These are phyloP conservation scores for Stegodyphus dumicola DNA, from an alignment of 1,140 invertebrate genomes.

Conservation along the genomic window DNA sequence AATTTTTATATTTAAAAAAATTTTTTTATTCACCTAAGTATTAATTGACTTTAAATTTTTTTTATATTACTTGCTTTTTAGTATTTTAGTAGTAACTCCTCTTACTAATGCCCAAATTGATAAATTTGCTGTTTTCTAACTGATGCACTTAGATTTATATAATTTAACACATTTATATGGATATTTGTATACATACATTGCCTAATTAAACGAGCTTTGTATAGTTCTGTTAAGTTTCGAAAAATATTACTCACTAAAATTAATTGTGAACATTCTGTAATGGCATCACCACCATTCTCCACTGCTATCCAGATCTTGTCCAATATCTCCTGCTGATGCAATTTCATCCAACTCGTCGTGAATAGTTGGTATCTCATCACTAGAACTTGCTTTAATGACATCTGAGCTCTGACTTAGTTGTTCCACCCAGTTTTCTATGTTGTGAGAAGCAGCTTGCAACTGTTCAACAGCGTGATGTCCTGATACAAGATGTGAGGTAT, in stretches of 20 bases:
- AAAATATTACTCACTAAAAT: neutral
- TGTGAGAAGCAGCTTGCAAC: slow-evolving; percentile 23
- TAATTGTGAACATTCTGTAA: neutral
- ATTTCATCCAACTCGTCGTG: neutral
- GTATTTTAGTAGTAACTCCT: too few species aligned
- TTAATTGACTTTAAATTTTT: too few species aligned
- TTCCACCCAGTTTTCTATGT: slow-evolving; percentile 31
- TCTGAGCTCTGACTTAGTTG: slow-evolving; percentile 29
- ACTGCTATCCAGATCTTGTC: neutral
- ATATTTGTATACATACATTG: too few species aligned
- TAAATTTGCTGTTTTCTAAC: too few species aligned
- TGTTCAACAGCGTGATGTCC: slow-evolving; percentile 25
- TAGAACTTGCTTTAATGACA: neutral
- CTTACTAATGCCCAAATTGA: too few species aligned
- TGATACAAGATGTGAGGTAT: neutral
- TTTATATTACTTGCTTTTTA: too few species aligned
- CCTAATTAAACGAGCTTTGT: too few species aligned
- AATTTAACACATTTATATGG: too few species aligned
- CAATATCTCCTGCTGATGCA: slow-evolving; percentile 2
- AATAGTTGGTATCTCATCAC: neutral
- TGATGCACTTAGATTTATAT: too few species aligned
- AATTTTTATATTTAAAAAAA: too few species aligned
- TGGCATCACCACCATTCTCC: slow-evolving; percentile 9
- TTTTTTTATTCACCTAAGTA: too few species aligned
- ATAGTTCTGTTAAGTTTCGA: too few species aligned